Base-by-base conservation (phyloP, 2,888 invertebrate species). In the Nesidiocoris tenuis region DNA sequence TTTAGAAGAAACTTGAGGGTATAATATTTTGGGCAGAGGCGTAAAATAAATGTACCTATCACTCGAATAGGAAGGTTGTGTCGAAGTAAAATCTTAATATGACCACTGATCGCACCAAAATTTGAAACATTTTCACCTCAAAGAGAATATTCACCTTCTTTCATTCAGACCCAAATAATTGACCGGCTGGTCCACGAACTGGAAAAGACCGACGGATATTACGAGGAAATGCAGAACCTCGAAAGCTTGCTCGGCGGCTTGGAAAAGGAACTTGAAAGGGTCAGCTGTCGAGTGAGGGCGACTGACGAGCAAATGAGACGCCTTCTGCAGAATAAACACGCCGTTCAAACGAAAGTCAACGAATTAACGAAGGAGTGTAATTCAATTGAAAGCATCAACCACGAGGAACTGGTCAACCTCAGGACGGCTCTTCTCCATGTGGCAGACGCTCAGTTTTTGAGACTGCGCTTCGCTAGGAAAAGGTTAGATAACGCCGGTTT, bases 181-280 rank as follows among this genome's bases (percentile, higher is more conserved):
- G 72, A 72, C 17, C 61, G 72, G n/a, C 61, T 72, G 21, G 72
- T 39, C 5, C 56, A 61, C 18, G 72, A 72, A 19, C 72, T 61
- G 1, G 22, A 63, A 61, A 61, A 72, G n/a, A 21, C 61, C 2
- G 61, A 54, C 1, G 19, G 12, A 25, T 61, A 39, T 25, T 39
- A 61, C 56, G n/a, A 61, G 54, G 72, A 72, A 19, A 21, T 61
- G 12, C 18, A 39, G 1, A 9, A 17, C 19, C 39, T 72, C 9
- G 16, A 63, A 25, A 18, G 21, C 12, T 22, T 72, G 61, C 25
- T 23, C 16, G 3, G 18, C 19, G 0, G 19, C 17, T 39, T 61
- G 7, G 19, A 17, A 19, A 22, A 63, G n/a, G 25, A 72, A 39
- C 39, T 39, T 1, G 61, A 21, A 21, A 39, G 12, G 1, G 9